Conservation (phyloP, 2,113 vertebrate genomes). For the Chloroceryle aenea region DNA sequence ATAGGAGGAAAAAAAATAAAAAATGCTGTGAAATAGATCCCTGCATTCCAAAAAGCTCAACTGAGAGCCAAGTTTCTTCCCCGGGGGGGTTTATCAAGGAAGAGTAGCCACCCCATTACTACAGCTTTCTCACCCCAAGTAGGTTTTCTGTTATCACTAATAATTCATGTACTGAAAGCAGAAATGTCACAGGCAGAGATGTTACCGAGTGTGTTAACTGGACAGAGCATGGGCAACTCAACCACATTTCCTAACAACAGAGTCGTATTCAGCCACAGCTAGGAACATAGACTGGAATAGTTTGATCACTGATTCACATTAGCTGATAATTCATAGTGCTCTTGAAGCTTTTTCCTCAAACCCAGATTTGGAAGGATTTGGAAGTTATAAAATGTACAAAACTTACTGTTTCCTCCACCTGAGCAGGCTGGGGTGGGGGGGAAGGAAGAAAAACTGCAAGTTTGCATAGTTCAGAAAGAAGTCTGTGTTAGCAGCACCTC, state of each 20-base stretch:
- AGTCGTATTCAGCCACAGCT: constrained; percentile 49
- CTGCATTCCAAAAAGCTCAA: constrained; percentile 26
- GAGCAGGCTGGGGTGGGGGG: background rate
- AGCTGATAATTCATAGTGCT: background rate
- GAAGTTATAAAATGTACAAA: background rate
- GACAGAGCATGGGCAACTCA: constrained; percentile 46
- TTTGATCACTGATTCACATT: background rate
- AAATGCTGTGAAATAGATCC: constrained; percentile 39
- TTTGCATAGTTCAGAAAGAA: background rate
- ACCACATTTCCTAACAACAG: constrained; percentile 44
- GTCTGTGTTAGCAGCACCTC: background rate
- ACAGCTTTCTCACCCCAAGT: constrained; percentile 27
- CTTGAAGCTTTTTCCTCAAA: constrained; percentile 30
- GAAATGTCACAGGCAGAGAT: background rate
- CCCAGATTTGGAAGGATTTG: background rate
- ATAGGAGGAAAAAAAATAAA: constrained; percentile 14
- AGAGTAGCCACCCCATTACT: constrained; percentile 39
- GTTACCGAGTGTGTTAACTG: constrained; percentile 26
- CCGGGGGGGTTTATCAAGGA: background rate
- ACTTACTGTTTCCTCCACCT: background rate
- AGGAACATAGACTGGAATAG: background rate
- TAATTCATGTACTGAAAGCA: constrained; percentile 56
- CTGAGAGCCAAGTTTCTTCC: background rate
- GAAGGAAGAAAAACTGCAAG: background rate
- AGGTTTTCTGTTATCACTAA: constrained; percentile 51